Conservation (phyloP, 2,888 invertebrate genomes). For the Flexamia atlantica region DNA sequence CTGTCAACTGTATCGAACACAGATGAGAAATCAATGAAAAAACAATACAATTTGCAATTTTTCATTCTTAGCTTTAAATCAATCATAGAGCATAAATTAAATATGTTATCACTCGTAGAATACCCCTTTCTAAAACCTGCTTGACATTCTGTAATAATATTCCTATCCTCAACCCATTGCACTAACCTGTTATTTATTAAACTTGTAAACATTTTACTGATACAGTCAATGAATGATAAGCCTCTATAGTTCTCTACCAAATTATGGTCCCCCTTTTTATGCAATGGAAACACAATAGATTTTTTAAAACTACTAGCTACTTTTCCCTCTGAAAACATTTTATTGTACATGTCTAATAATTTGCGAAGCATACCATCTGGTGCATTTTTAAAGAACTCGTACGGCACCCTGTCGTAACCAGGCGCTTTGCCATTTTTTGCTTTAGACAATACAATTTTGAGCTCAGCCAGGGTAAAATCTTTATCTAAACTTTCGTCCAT, state of each 20-base stretch:
- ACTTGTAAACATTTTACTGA: constrained; percentile 56
- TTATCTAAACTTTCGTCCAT: constrained; percentile 30
- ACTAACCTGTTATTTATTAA: constrained; percentile 52
- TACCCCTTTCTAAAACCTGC: constrained; percentile 65
- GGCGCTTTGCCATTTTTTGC: constrained; percentile 48
- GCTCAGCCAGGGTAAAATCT: constrained; percentile 13
- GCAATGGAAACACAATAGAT: constrained; percentile 55
- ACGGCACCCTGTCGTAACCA: constrained; percentile 40
- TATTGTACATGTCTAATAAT: constrained; percentile 21
- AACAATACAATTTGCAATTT: constrained; percentile 63
- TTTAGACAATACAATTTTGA: constrained; percentile 24
- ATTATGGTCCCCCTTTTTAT: constrained; percentile 60
- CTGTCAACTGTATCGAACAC: constrained; percentile 66
- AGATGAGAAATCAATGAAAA: constrained; percentile 64
- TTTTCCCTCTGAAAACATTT: background rate
- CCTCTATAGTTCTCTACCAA: constrained; percentile 58
- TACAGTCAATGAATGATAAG: constrained; percentile 56
- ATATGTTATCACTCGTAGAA: constrained; percentile 64
- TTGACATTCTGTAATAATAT: constrained; percentile 64
- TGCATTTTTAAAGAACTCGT: constrained; percentile 37
- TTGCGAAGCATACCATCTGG: background rate
- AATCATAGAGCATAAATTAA: constrained; percentile 63
- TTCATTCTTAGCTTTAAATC: constrained; percentile 58
- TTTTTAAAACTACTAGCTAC: constrained; percentile 13
- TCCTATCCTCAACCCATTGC: constrained; percentile 56